Evolutionary conservation across 2,888 invertebrate species (phyloP).

Genomic region (Celastrina argiolus): DNA sequence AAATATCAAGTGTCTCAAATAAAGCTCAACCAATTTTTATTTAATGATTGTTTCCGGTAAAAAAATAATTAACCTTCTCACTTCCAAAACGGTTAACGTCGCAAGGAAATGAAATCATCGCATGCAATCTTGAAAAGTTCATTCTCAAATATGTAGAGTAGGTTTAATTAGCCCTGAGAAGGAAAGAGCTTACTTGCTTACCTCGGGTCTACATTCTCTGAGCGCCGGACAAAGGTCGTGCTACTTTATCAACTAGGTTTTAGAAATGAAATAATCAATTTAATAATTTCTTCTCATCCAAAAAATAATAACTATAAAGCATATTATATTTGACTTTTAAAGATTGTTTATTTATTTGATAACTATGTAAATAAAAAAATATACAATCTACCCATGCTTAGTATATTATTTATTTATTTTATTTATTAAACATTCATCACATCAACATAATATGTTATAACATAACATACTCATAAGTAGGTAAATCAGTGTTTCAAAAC

Average conservation of each 20-base stretch:
- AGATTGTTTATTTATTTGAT: too few species aligned
- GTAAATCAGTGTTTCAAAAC: too few species aligned
- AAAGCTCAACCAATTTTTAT: not conserved
- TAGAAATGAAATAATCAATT: not conserved
- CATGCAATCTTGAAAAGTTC: not conserved
- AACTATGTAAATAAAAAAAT: too few species aligned
- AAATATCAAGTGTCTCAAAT: not conserved
- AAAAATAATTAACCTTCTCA: not conserved
- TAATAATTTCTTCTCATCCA: too few species aligned
- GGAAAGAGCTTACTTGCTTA: constrained; percentile 32
- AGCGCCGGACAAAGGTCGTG: constrained; percentile 31
- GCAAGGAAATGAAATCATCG: constrained; percentile 3
- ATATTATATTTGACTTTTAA: too few species aligned
- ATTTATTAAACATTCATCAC: too few species aligned
- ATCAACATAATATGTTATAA: too few species aligned
- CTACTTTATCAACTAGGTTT: not conserved
- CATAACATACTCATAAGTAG: too few species aligned
- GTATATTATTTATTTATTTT: too few species aligned
- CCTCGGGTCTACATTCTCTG: constrained; percentile 33
- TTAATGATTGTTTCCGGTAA: not conserved
- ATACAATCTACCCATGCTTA: too few species aligned
- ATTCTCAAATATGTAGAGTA: not conserved
- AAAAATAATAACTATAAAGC: too few species aligned
- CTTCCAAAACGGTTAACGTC: not conserved
- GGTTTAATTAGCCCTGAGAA: constrained; percentile 12